Percentiles rank a stretch among this genome's conserved stretches.
Evolutionary conservation across 2,797 vertebrate genomes (phyloP).

Genomic region (Rhinogobio ventralis): DNA sequence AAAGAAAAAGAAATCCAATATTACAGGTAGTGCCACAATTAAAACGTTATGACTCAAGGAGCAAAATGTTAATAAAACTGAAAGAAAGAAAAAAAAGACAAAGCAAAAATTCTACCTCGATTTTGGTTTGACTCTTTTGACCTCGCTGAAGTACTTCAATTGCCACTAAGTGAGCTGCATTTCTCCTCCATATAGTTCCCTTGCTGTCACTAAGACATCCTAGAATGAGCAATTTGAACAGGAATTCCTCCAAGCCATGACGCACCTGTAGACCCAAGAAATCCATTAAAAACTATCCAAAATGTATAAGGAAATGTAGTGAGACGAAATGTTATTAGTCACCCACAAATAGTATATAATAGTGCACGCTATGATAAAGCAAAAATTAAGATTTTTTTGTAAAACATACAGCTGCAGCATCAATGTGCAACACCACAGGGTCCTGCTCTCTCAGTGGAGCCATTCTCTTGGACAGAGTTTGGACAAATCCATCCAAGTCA

Average conservation of each 20-base stretch:
- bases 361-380: neutral
- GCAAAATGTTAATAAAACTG: neutral
- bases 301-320: neutral
- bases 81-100: neutral
- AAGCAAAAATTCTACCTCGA: constrained; percentile 67
- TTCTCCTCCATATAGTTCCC: constrained; percentile 80
- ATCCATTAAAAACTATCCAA: neutral
- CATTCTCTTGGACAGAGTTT: constrained; percentile 68
- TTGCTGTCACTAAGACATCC: constrained; percentile 75
- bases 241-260: constrained; percentile 78
- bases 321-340: neutral
- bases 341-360: neutral
- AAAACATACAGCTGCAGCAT: constrained; percentile 74
- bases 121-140: constrained; percentile 55
- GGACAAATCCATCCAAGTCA: constrained; percentile 70
- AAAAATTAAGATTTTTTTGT: neutral
- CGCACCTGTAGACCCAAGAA: constrained; percentile 68
- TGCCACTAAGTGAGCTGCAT: constrained; percentile 72
- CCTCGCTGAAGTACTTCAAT: constrained; percentile 74
- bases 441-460: constrained; percentile 67
- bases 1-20: neutral
- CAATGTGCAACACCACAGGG: constrained; percentile 77
- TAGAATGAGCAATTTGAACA: constrained; percentile 77
- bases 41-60: neutral
- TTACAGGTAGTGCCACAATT: neutral